phyloP scores from a whole-genome alignment of 2,888 invertebrate species.

The Onthophagus sagittarius region DNA sequence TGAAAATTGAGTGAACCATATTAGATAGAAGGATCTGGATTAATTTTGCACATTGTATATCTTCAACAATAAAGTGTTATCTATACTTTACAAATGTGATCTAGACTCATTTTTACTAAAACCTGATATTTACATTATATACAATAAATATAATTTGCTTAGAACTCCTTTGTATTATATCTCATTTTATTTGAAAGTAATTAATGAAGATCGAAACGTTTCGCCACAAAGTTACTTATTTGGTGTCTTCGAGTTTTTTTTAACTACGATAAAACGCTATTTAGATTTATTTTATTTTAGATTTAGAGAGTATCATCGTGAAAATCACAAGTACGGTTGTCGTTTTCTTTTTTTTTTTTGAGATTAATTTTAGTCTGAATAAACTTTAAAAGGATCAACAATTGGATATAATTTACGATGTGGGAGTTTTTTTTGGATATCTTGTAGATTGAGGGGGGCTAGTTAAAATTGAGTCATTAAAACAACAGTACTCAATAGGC shows the following conservation, averaged over 20 bases:
- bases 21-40: too few relatives aligned
- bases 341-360: constrained; percentile 13
- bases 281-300: not conserved
- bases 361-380: constrained; percentile 36
- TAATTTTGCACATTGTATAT: constrained; percentile 41
- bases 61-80: constrained; percentile 46
- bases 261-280: not conserved
- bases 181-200: not conserved
- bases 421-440: not conserved
- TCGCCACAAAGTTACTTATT: not conserved
- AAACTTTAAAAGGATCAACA: constrained; percentile 49
- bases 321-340: constrained; percentile 37
- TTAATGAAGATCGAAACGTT: constrained; percentile 15
- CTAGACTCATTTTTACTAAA: constrained; percentile 27
- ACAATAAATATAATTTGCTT: constrained; percentile 36
- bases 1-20: too few relatives aligned
- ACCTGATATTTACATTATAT: constrained; percentile 43
- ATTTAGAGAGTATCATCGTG: constrained; percentile 1
- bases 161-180: constrained; percentile 39
- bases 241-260: not conserved
- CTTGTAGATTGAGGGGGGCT: constrained; percentile 33
- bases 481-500: constrained; percentile 27
- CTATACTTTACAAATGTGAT: constrained; percentile 46
- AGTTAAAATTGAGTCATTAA: constrained; percentile 44
- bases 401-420: constrained; percentile 41